Percentiles rank a stretch among this genome's conserved stretches.
phyloP scores from a whole-genome alignment of 35 echinoderm and acorn worm genomes.

The Anneissia japonica region DNA sequence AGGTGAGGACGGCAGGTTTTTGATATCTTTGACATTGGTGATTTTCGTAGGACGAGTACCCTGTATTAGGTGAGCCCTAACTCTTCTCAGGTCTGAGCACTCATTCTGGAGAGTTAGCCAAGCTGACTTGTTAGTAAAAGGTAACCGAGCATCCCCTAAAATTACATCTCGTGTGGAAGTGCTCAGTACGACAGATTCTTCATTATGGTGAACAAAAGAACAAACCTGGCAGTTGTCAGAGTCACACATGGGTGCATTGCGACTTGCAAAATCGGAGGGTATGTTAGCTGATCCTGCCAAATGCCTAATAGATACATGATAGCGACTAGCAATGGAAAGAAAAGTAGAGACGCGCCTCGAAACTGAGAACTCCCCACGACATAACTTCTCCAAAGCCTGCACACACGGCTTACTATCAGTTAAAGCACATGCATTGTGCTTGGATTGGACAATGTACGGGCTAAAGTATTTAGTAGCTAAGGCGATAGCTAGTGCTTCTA shows the following conservation, averaged over 20 bases:
- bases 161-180: background rate
- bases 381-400: background rate
- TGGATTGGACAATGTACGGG: background rate
- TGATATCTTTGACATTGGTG: constrained; percentile 11
- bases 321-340: background rate
- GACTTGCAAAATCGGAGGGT: background rate
- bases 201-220: background rate
- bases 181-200: background rate
- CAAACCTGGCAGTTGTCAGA: background rate
- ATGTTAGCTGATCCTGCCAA: background rate
- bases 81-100: background rate
- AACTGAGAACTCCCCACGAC: background rate
- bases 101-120: background rate
- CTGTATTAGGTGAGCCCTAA: background rate
- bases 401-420: background rate
- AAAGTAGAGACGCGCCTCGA: background rate
- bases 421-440: no score
- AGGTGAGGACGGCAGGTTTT: no score
- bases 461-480: background rate
- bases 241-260: background rate
- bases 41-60: background rate
- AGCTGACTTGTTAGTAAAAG: background rate
- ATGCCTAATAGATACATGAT: background rate
- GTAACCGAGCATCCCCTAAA: background rate
- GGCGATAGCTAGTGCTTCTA: background rate